Conservation (phyloP, 1,140 invertebrate species). For the Pissodes strobi region DNA sequence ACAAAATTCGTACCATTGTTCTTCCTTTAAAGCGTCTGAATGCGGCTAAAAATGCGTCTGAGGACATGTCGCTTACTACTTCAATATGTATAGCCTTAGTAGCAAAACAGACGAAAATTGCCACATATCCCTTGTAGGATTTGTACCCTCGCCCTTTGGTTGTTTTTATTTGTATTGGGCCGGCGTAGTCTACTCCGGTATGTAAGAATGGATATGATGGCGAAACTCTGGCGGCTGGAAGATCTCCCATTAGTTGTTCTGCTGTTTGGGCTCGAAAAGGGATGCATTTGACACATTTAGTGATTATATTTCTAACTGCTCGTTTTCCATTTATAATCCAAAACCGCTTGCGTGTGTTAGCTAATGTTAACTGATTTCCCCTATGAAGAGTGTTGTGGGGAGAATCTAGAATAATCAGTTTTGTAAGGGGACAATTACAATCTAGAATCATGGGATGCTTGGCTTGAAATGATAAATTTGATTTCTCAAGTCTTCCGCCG, state of each 20-base stretch:
- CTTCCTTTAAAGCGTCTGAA: conserved; percentile 47
- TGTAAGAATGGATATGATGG: conserved; percentile 40
- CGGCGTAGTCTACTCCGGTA: conserved; percentile 39
- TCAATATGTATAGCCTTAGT: too few relatives aligned
- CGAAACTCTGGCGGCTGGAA: too few relatives aligned
- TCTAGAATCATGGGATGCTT: conserved; percentile 48
- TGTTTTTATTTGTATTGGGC: too few relatives aligned
- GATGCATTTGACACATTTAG: conserved; percentile 33
- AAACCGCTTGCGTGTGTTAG: conserved; percentile 17
- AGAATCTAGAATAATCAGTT: conserved; percentile 35
- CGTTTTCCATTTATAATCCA: conserved; percentile 38
- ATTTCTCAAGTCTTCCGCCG: conserved; percentile 49
- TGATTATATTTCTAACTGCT: conserved; percentile 35
- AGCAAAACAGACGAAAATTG: too few relatives aligned
- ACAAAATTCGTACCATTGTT: conserved; percentile 29
- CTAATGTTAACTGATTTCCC: background rate
- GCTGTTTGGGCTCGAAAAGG: too few relatives aligned
- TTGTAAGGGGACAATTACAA: conserved; percentile 30
- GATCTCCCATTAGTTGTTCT: too few relatives aligned
- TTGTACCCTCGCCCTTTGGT: too few relatives aligned
- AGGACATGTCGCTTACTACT: too few relatives aligned
- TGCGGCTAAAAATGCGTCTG: conserved; percentile 20
- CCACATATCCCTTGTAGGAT: conserved; percentile 17
- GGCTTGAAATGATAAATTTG: conserved; percentile 38
- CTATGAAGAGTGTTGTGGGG: conserved; percentile 35